A percentile compares a stretch with the other conserved stretches of the same genome.
Evolutionary conservation across 2,113 vertebrate species (phyloP).

Genomic region (Coracopsis vasa): DNA sequence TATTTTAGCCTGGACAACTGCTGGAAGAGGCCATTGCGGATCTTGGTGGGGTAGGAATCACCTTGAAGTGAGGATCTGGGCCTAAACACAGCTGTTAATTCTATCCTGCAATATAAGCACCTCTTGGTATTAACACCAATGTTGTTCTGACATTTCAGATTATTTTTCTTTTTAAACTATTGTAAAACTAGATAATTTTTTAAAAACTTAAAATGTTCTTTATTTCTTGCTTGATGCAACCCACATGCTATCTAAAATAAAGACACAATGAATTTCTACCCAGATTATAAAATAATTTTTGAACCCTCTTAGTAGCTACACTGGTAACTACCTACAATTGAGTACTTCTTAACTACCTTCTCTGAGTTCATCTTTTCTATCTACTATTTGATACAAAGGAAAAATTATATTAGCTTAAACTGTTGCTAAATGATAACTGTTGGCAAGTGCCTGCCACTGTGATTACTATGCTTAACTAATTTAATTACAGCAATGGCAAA

Average conservation of each 20-base stretch:
- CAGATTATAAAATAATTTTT: not conserved
- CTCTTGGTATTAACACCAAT: fast-evolving
- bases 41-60: not conserved
- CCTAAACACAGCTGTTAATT: no score
- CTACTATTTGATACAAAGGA: not conserved
- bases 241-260: not conserved
- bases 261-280: not conserved
- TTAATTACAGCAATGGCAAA: not conserved
- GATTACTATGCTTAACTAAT: not conserved
- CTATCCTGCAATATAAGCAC: fast-evolving
- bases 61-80: not conserved
- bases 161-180: not conserved
- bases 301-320: not conserved
- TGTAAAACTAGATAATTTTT: not conserved
- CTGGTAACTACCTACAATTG: not conserved
- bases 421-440: not conserved
- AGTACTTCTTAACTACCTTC: not conserved
- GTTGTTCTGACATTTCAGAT: not conserved
- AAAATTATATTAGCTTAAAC: not conserved
- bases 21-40: not conserved
- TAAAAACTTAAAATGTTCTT: not conserved
- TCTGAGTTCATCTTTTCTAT: not conserved
- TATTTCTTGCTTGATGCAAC: not conserved
- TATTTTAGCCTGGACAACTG: not conserved
- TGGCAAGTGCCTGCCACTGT: not conserved